A percentile compares a stretch with the other conserved stretches of the same genome.
phyloP scores from a whole-genome alignment of 2,113 vertebrate species.

The Benitochromis conjunctus region DNA sequence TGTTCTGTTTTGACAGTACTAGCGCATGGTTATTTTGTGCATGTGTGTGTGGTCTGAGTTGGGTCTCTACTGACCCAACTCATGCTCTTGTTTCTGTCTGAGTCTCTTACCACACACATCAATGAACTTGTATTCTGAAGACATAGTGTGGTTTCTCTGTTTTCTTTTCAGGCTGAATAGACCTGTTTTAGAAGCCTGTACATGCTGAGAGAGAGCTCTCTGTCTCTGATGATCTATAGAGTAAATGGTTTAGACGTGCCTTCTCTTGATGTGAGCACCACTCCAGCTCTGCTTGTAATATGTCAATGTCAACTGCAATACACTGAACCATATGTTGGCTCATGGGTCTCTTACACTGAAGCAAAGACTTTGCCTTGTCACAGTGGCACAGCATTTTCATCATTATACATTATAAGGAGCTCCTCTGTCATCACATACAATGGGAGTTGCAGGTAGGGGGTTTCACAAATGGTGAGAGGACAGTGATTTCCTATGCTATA shows the following conservation, averaged over 20 bases:
- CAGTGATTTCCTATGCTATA: not conserved
- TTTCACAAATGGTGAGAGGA: slow-evolving; percentile 8
- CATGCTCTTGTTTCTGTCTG: slow-evolving; percentile 19
- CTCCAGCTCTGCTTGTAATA: slow-evolving; percentile 52
- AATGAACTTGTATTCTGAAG: not conserved
- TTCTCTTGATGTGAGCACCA: slow-evolving; percentile 55
- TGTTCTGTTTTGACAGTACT: not conserved
- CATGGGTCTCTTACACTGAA: slow-evolving; percentile 32
- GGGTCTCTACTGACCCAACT: slow-evolving; percentile 25
- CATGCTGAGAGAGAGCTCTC: slow-evolving; percentile 36
- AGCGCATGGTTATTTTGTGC: not conserved
- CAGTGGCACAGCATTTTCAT: slow-evolving; percentile 53
- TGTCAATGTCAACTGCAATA: slow-evolving; percentile 63
- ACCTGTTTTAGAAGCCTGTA: slow-evolving; percentile 23
- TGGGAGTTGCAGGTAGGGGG: not conserved
- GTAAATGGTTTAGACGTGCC: slow-evolving; percentile 46
- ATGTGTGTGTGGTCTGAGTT: slow-evolving; percentile 62
- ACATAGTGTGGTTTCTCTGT: not conserved
- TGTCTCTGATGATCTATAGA: slow-evolving; percentile 65
- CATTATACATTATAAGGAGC: slow-evolving; percentile 56
- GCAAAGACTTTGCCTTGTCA: slow-evolving; percentile 46
- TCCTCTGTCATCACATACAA: slow-evolving; percentile 47
- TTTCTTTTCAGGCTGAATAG: slow-evolving; percentile 44
- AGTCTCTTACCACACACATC: slow-evolving; percentile 49
- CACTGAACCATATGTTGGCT: slow-evolving; percentile 66